A percentile compares a stretch with the other conserved stretches of the same genome.
Evolutionary conservation across 2,888 invertebrate genomes (phyloP).

Genomic region (Aporophyla nigra): DNA sequence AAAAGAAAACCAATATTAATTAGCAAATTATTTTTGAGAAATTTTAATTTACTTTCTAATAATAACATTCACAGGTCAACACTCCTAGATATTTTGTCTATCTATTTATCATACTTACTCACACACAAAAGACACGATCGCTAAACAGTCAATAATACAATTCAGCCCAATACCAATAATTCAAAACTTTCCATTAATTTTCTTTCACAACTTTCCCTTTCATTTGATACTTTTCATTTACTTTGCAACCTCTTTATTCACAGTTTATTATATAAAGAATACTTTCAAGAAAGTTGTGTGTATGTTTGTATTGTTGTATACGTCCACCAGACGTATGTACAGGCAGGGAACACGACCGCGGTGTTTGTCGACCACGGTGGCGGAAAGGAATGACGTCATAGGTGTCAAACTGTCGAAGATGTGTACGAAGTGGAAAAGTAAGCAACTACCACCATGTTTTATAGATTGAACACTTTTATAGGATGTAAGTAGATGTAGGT

Average conservation of each 20-base stretch:
- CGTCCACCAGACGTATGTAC: conserved; percentile 7
- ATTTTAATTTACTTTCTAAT: neutral
- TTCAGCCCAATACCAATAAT: neutral
- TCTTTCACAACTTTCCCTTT: conserved; percentile 40
- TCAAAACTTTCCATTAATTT: conserved; percentile 34
- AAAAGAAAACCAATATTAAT: neutral
- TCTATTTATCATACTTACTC: neutral
- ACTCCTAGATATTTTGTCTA: no score
- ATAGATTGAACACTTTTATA: conserved; percentile 36
- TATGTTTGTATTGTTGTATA: conserved; percentile 40
- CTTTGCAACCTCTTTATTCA: conserved; percentile 22
- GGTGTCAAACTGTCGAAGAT: conserved; percentile 64
- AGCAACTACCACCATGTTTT: conserved; percentile 43
- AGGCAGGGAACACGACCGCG: conserved; percentile 38
- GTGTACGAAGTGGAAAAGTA: conserved; percentile 53
- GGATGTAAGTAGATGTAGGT: neutral
- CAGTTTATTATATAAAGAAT: conserved; percentile 28
- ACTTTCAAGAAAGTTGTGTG: conserved; percentile 40
- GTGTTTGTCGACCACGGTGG: conserved; percentile 54
- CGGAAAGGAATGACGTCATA: conserved; percentile 54
- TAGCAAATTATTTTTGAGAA: neutral
- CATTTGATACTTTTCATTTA: conserved; percentile 37
- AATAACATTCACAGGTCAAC: neutral
- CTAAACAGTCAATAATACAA: conserved; percentile 21
- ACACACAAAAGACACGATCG: neutral